phyloP scores from a whole-genome alignment of 2,888 invertebrate species.

The Drosophila fungiperda region DNA sequence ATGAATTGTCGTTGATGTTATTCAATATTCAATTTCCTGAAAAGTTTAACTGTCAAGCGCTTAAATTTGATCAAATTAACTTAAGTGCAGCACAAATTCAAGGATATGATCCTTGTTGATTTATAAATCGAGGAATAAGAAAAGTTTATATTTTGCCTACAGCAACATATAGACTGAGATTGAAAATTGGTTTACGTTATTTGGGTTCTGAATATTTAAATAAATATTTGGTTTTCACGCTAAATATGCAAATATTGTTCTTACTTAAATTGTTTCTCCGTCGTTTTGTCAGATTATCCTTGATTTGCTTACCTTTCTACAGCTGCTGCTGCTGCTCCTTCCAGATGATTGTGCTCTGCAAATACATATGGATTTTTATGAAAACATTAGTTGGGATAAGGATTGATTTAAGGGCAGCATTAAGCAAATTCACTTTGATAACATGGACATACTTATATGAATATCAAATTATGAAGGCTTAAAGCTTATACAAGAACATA shows the following conservation, averaged over 20 bases:
- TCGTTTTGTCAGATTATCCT: slow-evolving; percentile 5
- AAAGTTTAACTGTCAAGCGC: no score
- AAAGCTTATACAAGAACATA: slow-evolving; percentile 53
- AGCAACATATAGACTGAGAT: slow-evolving; percentile 56
- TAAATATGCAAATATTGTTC: slow-evolving; percentile 48
- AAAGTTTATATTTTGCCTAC: neutral
- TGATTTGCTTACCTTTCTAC: slow-evolving; percentile 43
- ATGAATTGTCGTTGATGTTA: neutral
- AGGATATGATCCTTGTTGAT: neutral
- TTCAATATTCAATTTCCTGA: no score
- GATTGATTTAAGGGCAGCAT: slow-evolving; percentile 61
- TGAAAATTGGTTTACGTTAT: slow-evolving; percentile 64
- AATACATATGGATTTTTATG: slow-evolving; percentile 16
- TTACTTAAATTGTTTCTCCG: slow-evolving; percentile 29
- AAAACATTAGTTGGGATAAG: slow-evolving; percentile 36
- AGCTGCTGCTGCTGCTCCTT: neutral
- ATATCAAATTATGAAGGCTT: slow-evolving; percentile 72
- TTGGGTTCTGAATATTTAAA: slow-evolving; percentile 31
- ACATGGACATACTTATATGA: slow-evolving; percentile 57
- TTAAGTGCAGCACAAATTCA: neutral
- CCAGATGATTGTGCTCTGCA: slow-evolving; percentile 42
- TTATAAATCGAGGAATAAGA: neutral
- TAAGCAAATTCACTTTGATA: slow-evolving; percentile 59
- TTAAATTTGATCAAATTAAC: neutral
- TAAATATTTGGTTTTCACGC: slow-evolving; percentile 33